Evolutionary conservation across 2,797 vertebrate genomes (phyloP), one percentile per base, ranked within the genome.

Genomic region (Triplophysa bombifrons): DNA sequence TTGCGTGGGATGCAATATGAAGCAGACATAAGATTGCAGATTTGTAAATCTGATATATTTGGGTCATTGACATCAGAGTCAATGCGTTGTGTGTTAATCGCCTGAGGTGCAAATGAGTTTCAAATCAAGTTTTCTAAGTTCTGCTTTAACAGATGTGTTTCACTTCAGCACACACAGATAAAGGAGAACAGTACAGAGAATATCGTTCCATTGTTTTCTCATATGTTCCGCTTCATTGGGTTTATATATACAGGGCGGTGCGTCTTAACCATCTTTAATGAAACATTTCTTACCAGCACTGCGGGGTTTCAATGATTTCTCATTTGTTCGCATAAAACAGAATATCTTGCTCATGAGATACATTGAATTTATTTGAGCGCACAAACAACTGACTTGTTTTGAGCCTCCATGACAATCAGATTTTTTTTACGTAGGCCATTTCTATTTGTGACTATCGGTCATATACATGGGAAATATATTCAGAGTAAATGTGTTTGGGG

Each of bases 281-380:
- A 69, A 68, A 48, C 7, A 48, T 69, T 60, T 58, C 61, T 51
- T 55, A 51, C 12, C 25, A 12, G 4, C 55, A 27, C 76, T 50
- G 9, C 44, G 22, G 66, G 76, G 55, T 70, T 77, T 50, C 41
- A 38, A 22, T 27, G 67, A 80, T 56, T 63, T 68, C 80, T 77
- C 63, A 63, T 72, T 81, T 76, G 68, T 48, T 55, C 48, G 58
- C 22, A n/a, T 46, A 13, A 66, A 76, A 58, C 27, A 68, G 60
- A 70, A 30, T 9, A 46, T 53, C 12, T 66, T 8, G n/a, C 74
- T 76, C 22, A 61, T 76, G 22, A 68, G 69, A 34, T 50, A 69
- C 48, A 55, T 22, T 17, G n/a, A 70, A 60, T 68, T 68, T 58
- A 63, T 70, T 69, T 25, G 55, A 70, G 67, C 27, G 30, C 65